These are phyloP conservation scores for Oostethus manadensis DNA, from an alignment of 2,113 vertebrate genomes.

Conservation along the genomic window DNA sequence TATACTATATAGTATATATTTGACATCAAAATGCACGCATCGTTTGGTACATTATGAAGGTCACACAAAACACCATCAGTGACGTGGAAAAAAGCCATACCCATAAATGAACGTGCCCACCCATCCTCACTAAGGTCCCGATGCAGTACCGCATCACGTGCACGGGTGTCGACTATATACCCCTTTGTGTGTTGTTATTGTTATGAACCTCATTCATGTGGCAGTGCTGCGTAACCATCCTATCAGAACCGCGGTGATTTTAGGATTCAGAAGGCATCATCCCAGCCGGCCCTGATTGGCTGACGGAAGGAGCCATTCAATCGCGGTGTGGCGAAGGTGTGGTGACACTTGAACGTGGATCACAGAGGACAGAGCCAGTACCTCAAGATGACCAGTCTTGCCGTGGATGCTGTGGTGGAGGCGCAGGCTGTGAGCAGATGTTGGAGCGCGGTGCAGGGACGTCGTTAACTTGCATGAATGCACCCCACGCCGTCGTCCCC, in stretches of 20 bases:
- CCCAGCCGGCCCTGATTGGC: constrained; percentile 14
- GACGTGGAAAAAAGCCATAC: too few relatives aligned
- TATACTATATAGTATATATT: too few relatives aligned
- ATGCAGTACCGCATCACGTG: neutral
- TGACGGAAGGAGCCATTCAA: constrained; percentile 23
- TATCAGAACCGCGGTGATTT: constrained; percentile 35
- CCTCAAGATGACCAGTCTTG: neutral
- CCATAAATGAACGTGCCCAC: too few relatives aligned
- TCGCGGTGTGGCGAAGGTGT: constrained; percentile 22
- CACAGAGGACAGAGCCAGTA: constrained; percentile 14
- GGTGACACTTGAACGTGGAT: constrained; percentile 38
- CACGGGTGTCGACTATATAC: neutral
- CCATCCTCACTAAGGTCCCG: too few relatives aligned
- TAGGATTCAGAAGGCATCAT: constrained; percentile 23
- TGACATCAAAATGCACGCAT: too few relatives aligned
- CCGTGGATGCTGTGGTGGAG: neutral
- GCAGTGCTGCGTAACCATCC: constrained; percentile 5
- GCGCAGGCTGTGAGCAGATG: constrained; percentile 40
- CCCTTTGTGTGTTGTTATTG: constrained; percentile 10
- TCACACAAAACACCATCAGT: too few relatives aligned
- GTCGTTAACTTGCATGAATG: constrained; percentile 49
- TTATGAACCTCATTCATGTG: constrained; percentile 29
- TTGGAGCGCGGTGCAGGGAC: constrained; percentile 39
- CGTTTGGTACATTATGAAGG: too few relatives aligned
- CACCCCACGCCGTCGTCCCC: constrained; percentile 40